Evolutionary conservation across 2,797 vertebrate genomes (phyloP).

Genomic region (Characodon lateralis): DNA sequence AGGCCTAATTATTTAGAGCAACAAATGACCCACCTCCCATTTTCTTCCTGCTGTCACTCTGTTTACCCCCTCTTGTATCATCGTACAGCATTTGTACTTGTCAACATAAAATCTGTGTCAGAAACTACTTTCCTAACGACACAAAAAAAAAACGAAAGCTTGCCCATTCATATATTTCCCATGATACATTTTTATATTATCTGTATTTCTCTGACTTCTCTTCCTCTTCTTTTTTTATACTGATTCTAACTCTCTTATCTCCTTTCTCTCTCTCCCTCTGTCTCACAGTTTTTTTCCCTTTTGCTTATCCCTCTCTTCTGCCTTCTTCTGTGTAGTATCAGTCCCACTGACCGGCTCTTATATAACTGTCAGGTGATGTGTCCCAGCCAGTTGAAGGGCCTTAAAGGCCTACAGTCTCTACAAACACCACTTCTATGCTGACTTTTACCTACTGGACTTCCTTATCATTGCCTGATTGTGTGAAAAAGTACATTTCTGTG

Average conservation of each 20-base stretch:
- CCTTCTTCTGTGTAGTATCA: conserved; percentile 64
- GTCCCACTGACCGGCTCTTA: conserved; percentile 63
- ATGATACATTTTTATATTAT: not conserved
- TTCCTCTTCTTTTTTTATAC: not conserved
- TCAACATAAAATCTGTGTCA: not conserved
- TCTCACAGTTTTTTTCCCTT: conserved; percentile 34
- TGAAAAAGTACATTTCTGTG: not conserved
- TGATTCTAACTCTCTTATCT: not conserved
- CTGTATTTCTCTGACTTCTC: not conserved
- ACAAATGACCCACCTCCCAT: conserved; percentile 51
- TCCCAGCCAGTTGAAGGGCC: conserved; percentile 39
- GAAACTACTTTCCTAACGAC: conserved; percentile 6
- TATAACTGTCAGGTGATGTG: conserved; percentile 74
- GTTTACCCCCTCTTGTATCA: conserved; percentile 17
- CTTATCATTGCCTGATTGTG: conserved; percentile 1
- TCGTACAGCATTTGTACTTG: conserved; percentile 17
- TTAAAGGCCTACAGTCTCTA: conserved; percentile 55
- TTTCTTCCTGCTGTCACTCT: conserved; percentile 19
- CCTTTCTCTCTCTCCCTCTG: conserved; percentile 5
- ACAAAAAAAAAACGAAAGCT: not conserved
- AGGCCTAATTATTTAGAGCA: conserved; percentile 62
- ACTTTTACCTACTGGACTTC: not conserved
- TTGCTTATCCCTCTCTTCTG: conserved; percentile 48
- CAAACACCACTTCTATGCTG: conserved; percentile 6
- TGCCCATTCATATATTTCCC: not conserved